Evolutionary conservation across 2,888 invertebrate genomes (phyloP), one percentile per base, ranked within the genome.

Genomic region (Helleia helle): DNA sequence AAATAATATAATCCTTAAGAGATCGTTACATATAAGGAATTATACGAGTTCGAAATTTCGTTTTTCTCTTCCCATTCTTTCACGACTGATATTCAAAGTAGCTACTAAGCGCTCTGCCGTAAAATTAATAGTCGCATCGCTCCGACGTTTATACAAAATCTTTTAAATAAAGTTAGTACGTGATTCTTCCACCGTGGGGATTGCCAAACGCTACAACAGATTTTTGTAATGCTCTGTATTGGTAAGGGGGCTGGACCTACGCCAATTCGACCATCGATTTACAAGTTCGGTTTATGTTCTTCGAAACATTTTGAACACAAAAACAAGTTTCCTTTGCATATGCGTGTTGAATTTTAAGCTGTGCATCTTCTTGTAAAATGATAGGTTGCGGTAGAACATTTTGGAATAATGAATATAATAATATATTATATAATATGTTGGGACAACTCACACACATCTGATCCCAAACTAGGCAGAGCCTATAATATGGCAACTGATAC

Each of bases 201-300:
- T 62, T 77, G 80, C 79, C 80, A 80, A 81, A 79, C 74, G 65
- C 64, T 69, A 76, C 80, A 81, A 80, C 81, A 80, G 76, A 81
- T 80, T 81, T 80, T 80, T 79, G 74, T 77, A 79, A 81, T 75
- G 79, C 61, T 71, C 74, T 65, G 70, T 76, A 73, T 75, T 76
- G 79, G 79, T 77, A 71, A 76, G 67, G 56, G 74, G 73, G 73
- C 70, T 81, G 81, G 80, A 70, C 59, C 42, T 37, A 43, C 40
- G 80, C 80, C 80, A 80, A 81, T 73, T 74, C 75, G 76, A 73
- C 58, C 79, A 81, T 81, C 80, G 80, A 80, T 81, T 81, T 71
- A 72, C 79, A 76, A 80, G 64, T 72, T 66, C 60, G 64, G 65
- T 71, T 77, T 73, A 74, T 71, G 70, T 72, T 67, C 60, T 59